These are phyloP conservation scores for Erannis defoliaria DNA, from an alignment of 2,888 invertebrate species.

Conservation along the genomic window DNA sequence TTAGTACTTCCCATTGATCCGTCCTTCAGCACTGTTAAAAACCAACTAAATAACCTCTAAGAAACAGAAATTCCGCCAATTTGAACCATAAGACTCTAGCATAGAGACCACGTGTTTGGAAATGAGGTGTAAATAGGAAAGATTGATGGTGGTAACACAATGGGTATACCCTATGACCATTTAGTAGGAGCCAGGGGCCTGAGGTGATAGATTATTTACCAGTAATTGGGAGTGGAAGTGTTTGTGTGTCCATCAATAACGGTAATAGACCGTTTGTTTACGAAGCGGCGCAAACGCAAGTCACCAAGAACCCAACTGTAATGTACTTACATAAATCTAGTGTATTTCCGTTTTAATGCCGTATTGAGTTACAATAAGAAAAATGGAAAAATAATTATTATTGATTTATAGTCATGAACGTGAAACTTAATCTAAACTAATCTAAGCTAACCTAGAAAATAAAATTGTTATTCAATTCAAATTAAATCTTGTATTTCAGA, in stretches of 20 bases:
- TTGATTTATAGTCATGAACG: too few relatives aligned
- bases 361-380: too few relatives aligned
- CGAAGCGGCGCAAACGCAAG: neutral
- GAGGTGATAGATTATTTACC: constrained; percentile 39
- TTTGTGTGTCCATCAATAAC: constrained; percentile 41
- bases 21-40: constrained; percentile 59
- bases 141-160: constrained; percentile 56
- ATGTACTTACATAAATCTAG: too few relatives aligned
- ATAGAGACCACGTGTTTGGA: neutral
- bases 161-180: constrained; percentile 57
- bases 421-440: too few relatives aligned
- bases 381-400: too few relatives aligned
- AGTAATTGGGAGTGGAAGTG: constrained; percentile 44
- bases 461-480: too few relatives aligned
- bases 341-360: too few relatives aligned
- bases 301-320: neutral
- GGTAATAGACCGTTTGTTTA: constrained; percentile 14
- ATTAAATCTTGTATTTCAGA: too few relatives aligned
- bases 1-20: constrained; percentile 76
- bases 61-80: neutral
- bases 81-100: neutral
- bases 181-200: constrained; percentile 45
- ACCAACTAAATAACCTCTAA: neutral
- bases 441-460: too few relatives aligned
- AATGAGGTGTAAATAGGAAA: neutral